phyloP scores from a whole-genome alignment of 2,113 vertebrate species.

The Rhizomys pruinosus region DNA sequence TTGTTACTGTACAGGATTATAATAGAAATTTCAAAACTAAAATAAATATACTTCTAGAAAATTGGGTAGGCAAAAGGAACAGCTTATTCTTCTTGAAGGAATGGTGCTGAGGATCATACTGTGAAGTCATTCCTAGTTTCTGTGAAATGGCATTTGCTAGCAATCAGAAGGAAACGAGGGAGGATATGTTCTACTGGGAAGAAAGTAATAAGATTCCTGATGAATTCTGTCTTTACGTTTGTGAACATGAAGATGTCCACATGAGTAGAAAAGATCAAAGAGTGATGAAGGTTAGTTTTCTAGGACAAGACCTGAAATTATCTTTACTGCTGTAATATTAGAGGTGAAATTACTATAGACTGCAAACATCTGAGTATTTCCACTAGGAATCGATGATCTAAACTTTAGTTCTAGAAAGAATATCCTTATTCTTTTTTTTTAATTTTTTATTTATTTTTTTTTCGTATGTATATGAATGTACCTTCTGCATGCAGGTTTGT shows the following conservation, averaged over 20 bases:
- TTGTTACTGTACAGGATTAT: background rate
- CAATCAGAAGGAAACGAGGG: background rate
- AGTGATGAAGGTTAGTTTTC: background rate
- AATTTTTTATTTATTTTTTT: too few relatives aligned
- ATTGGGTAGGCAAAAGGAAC: background rate
- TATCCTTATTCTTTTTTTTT: background rate
- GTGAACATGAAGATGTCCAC: background rate
- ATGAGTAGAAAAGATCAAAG: background rate
- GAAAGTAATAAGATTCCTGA: background rate
- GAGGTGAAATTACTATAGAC: background rate
- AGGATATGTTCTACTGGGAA: background rate
- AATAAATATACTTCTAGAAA: background rate
- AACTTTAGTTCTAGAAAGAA: background rate
- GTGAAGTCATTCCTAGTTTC: background rate
- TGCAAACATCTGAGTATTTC: background rate
- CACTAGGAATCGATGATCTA: background rate
- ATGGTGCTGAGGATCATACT: background rate
- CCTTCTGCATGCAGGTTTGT: too few relatives aligned
- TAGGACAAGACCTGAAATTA: background rate
- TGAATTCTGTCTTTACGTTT: background rate
- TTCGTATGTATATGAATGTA: too few relatives aligned
- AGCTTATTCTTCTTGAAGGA: background rate
- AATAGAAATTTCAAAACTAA: background rate
- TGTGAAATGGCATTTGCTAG: slow-evolving; percentile 3
- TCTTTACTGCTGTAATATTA: background rate